Percentiles rank a stretch among this genome's conserved stretches.
These are phyloP conservation scores for Pogonus chalceus DNA, from an alignment of 1,140 invertebrate species.

Conservation along the genomic window DNA sequence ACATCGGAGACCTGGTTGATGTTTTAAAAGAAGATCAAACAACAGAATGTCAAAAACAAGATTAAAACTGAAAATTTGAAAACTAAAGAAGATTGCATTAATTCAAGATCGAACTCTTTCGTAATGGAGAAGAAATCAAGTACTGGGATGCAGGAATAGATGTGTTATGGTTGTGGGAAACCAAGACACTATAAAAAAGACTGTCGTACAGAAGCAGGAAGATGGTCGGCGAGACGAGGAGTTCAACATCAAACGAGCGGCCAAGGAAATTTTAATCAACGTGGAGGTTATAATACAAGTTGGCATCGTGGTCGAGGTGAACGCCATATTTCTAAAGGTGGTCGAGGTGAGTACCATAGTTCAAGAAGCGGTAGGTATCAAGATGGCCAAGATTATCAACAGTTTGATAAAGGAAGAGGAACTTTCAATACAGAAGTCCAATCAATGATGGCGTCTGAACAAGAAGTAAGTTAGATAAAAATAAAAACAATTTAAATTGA, in stretches of 20 bases:
- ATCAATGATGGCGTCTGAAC: not conserved
- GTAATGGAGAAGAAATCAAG: too few species aligned
- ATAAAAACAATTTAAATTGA: constrained; percentile 24
- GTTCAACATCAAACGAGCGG: not conserved
- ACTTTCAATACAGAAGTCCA: constrained; percentile 3
- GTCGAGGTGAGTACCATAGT: constrained; percentile 10
- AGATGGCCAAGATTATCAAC: constrained; percentile 13
- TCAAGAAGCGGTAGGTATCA: constrained; percentile 6
- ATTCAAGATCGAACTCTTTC: constrained; percentile 6
- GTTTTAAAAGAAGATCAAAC: constrained; percentile 30
- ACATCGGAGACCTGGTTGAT: constrained; percentile 30
- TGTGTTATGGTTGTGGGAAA: constrained; percentile 20
- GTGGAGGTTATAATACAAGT: not conserved
- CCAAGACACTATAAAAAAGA: constrained; percentile 15
- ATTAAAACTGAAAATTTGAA: constrained; percentile 32
- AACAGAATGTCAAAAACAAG: constrained; percentile 34
- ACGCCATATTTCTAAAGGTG: constrained; percentile 8
- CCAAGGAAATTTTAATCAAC: not conserved
- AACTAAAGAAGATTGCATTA: not conserved
- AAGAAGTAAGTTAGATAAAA: not conserved
- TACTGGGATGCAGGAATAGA: too few species aligned
- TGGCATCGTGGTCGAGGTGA: not conserved
- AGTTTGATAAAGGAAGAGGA: not conserved
- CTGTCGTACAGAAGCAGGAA: too few species aligned
- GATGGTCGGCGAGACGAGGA: too few species aligned